Evolutionary conservation across 1,140 invertebrate species (phyloP).

Genomic region (Ips nitidus): DNA sequence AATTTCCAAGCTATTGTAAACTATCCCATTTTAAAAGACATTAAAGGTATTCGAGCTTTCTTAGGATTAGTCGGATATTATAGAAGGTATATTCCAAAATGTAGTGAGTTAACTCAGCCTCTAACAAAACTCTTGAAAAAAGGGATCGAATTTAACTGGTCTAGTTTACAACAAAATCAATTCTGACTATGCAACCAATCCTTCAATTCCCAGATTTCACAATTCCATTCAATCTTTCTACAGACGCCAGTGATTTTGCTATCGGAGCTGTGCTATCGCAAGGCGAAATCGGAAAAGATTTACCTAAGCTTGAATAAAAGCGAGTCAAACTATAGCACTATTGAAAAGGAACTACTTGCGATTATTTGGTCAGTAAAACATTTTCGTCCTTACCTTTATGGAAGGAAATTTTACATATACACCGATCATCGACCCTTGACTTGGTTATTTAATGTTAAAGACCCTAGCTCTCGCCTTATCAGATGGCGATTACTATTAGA

Average conservation of each 20-base stretch:
- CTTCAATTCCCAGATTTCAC: conserved; percentile 46
- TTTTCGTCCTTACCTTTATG: conserved; percentile 50
- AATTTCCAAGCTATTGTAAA: conserved; percentile 41
- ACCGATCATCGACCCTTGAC: conserved; percentile 36
- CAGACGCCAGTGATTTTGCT: conserved; percentile 47
- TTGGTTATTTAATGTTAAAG: conserved; percentile 50
- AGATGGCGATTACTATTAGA: conserved; percentile 50
- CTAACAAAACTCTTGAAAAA: conserved; percentile 40
- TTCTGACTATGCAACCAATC: conserved; percentile 35
- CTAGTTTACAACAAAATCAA: conserved; percentile 38
- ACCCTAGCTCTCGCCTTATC: conserved; percentile 50
- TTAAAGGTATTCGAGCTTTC: conserved; percentile 43
- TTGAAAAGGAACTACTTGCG: conserved; percentile 50
- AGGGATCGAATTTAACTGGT: conserved; percentile 36
- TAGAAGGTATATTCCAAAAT: conserved; percentile 42
- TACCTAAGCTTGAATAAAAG: conserved; percentile 43
- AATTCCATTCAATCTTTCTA: conserved; percentile 47
- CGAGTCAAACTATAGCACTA: conserved; percentile 44
- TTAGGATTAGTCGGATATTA: conserved; percentile 45
- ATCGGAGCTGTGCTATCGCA: conserved; percentile 47
- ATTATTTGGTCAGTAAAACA: conserved; percentile 51
- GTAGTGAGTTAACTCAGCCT: conserved; percentile 41
- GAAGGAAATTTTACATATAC: conserved; percentile 44
- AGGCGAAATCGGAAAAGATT: conserved; percentile 39
- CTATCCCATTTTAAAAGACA: conserved; percentile 40